phyloP scores from a whole-genome alignment of 1,140 invertebrate genomes.

The Calephelis virginiensis region DNA sequence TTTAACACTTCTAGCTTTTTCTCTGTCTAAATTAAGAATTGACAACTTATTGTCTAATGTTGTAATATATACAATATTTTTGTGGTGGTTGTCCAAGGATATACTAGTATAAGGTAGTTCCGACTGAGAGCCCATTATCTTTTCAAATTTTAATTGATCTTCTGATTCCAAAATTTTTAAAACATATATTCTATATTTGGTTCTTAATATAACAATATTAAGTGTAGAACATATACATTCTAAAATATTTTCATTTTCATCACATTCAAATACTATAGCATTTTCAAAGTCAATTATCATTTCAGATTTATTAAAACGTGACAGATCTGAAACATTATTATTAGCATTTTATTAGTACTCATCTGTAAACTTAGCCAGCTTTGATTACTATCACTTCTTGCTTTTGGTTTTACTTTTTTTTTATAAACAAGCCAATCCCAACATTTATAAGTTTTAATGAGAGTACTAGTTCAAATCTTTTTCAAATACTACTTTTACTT shows the following conservation, averaged over 20 bases:
- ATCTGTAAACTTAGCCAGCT: no score
- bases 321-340: constrained; percentile 53
- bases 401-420: background rate
- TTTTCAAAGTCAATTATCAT: constrained; percentile 34
- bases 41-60: constrained; percentile 49
- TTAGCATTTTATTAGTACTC: constrained; percentile 3
- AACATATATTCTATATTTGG: constrained; percentile 54
- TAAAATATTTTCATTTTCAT: constrained; percentile 44
- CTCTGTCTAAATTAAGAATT: constrained; percentile 61
- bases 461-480: background rate
- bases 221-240: constrained; percentile 53
- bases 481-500: background rate
- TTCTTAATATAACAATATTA: constrained; percentile 53
- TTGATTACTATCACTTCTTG: background rate
- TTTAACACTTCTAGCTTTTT: constrained; percentile 48
- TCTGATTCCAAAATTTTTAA: constrained; percentile 41
- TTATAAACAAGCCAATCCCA: no score
- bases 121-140: constrained; percentile 50
- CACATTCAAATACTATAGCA: constrained; percentile 46
- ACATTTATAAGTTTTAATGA: no score
- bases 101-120: constrained; percentile 55
- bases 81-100: constrained; percentile 61
- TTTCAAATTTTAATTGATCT: constrained; percentile 41
- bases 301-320: constrained; percentile 44
- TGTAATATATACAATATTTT: constrained; percentile 61